Evolutionary conservation across 2,797 vertebrate genomes (phyloP).

Genomic region (Somateria mollissima): DNA sequence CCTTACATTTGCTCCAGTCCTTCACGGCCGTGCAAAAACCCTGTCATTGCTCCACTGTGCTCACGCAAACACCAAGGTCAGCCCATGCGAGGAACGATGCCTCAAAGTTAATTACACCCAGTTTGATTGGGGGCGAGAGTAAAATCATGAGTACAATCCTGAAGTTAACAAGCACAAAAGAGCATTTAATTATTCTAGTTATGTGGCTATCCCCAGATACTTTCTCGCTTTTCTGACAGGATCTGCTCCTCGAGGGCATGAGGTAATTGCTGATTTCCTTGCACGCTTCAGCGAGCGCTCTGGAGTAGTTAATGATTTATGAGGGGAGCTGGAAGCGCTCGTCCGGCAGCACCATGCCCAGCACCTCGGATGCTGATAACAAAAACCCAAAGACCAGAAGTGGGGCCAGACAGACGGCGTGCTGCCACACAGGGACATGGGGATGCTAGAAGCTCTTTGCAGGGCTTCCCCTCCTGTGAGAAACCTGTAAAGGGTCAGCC

Average conservation of each 20-base stretch:
- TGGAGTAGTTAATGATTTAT: constrained; percentile 57
- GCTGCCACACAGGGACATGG: neutral
- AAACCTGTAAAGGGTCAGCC: neutral
- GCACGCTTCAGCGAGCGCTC: neutral
- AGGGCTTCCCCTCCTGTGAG: neutral
- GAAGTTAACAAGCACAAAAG: constrained; percentile 20
- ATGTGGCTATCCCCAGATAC: neutral
- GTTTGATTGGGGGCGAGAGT: neutral
- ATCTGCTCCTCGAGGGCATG: constrained; percentile 46
- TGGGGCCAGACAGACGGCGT: neutral
- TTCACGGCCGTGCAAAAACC: neutral
- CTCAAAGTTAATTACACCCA: neutral
- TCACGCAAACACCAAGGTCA: accelerated
- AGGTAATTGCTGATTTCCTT: constrained; percentile 61
- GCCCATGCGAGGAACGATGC: neutral
- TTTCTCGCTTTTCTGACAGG: neutral
- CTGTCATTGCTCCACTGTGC: neutral
- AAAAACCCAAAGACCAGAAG: neutral
- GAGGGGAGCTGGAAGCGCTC: constrained; percentile 20
- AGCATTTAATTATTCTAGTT: constrained; percentile 36
- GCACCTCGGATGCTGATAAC: constrained; percentile 4
- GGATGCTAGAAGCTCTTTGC: neutral
- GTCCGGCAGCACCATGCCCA: neutral
- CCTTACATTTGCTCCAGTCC: neutral
- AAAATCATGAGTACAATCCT: neutral